Conservation (phyloP, 2,113 vertebrate species). For the Colistium nudipinnis region DNA sequence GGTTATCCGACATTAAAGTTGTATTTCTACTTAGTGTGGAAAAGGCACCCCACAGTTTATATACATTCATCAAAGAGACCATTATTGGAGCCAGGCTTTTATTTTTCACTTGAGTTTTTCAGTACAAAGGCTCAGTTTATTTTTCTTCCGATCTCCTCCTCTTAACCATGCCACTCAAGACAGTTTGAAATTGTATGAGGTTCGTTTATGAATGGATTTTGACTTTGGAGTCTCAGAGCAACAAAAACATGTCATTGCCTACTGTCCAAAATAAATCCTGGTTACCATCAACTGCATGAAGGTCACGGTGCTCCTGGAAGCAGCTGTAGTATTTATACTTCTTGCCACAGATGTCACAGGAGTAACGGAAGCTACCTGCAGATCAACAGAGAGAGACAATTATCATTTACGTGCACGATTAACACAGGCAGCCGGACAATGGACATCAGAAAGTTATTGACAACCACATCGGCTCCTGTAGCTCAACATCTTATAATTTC, state of each 20-base stretch:
- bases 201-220: constrained; percentile 1
- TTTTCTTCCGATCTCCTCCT: not conserved
- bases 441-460: no score
- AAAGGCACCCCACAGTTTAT: not conserved
- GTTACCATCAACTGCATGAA: constrained; percentile 96
- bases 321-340: constrained; percentile 99
- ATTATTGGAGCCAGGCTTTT: not conserved
- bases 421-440: constrained; percentile 1
- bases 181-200: constrained; percentile 2
- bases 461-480: no score
- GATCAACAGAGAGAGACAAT: constrained; percentile 57
- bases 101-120: not conserved
- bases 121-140: not conserved
- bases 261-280: constrained; percentile 7
- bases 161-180: constrained; percentile 2
- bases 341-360: constrained; percentile 98
- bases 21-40: not conserved
- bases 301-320: constrained; percentile 97
- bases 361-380: constrained; percentile 96
- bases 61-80: constrained; percentile 1
- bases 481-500: not conserved
- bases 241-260: constrained; percentile 23
- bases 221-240: constrained; percentile 3
- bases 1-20: not conserved
- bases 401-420: constrained; percentile 6